Base-by-base conservation (phyloP, 2,888 invertebrate genomes). In the Pristionchus exspectatus region DNA sequence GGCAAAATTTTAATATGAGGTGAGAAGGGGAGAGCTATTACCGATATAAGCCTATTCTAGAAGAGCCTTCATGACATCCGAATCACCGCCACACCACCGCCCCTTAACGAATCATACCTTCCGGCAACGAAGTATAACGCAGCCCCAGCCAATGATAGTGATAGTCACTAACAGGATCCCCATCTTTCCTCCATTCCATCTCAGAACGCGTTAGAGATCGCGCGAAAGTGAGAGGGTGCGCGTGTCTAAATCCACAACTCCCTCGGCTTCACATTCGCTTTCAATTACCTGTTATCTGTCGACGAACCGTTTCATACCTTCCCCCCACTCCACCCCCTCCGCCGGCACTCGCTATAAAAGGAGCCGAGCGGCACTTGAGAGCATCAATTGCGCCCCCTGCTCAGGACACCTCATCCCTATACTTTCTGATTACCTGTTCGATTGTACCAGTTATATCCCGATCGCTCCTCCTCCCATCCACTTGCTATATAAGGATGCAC, bases 261-360 rank as follows among this genome's bases (percentile, higher is more conserved):
- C 18, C 66, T 74, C 21, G 44, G 44, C 44, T 50, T 50, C 44
- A 50, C 30, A 24, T 24, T 77, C 77, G 4, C 81, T 81, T 81
- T 81, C 81, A 44, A 81, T 81, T 81, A 81, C 84, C 84, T 85
- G 84, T 85, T 85, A 85, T 85, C 84, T 59, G n/a, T 33, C 54
- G 74, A 33, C 12, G 30, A 69, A 81, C 81, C 81, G 81, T 81
- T 81, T 59, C 84, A 85, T 85, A 85, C 59, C 84, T 85, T 85
- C 30, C 50, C 30, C 50, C 21, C n/a, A 24, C 84, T 59, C 84
- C 59, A 21, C 30, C 59, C 59, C 84, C 84, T 14, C 81, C n/a
- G 30, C 33, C 21, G 30, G 33, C 84, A 59, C 33, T 85, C 27
- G 21, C 84, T 85, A 85, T 85, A 85, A n/a, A 85, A 85, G 84